Base-by-base conservation (phyloP, 2,797 vertebrate genomes). In the Pangasius mekongensis region DNA sequence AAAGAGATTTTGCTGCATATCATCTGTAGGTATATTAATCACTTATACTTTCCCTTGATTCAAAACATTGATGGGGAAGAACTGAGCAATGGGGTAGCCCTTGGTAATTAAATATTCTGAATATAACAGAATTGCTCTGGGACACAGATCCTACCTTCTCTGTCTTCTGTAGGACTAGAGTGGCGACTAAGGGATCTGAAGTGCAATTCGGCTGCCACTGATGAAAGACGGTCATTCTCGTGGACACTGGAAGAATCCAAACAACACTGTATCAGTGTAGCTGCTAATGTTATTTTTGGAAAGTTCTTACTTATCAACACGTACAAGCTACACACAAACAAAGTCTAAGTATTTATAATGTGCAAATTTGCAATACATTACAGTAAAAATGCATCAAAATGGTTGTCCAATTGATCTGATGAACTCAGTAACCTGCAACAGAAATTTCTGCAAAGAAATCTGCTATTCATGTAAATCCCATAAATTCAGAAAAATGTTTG, bases 181-280 rank as follows among this genome's bases (percentile, higher is more conserved):
- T 99, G 98, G 52, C 99, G 98, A 90, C 99, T 99, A 89, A 99
- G 96, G 56, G 99, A 99, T 94, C 97, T 97, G 92, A 99, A 99
- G 93, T 98, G 96, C 92, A 99, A 91, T 85, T 98, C 98, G 5
- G 98, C 97, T 64, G 98, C 98, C 89, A 99, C 96, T 24, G 98
- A 98, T 0, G 98, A 97, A 92, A 99, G 94, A 13, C 98, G 97
- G 93, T 99, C 98, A 36, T 99, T 99, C 93, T 99, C 99, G 24
- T 98, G 98, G 91, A 96, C 97, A 83, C 96, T 98, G 60, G n/a
- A 78, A 62, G 36, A 82, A 83, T 67, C 4, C 27, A 76, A 76
- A 86, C 10, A 74, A 56, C 33, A 60, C 9, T 11, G 36, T 36
- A 67, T 33, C 56, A 69, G 43, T 36, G 30, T 5, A 52, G 8